A percentile compares a stretch with the other conserved stretches of the same genome.
Evolutionary conservation across 2,797 vertebrate genomes (phyloP).

Genomic region (Sebastiscus albofasciatus): DNA sequence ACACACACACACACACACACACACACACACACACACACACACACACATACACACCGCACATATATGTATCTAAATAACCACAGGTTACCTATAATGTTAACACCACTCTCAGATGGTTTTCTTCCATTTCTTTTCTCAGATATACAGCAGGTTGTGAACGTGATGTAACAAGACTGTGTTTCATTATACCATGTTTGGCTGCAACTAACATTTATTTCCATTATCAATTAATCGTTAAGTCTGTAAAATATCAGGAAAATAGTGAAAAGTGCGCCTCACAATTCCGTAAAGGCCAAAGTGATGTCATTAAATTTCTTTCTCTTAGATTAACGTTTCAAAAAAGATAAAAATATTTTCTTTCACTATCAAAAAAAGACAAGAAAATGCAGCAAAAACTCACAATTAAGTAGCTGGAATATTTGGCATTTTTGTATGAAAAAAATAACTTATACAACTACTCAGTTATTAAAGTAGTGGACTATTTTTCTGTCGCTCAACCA

Average conservation of each 20-base stretch:
- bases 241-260: not conserved
- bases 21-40: not conserved
- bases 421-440: not conserved
- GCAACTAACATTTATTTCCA: not conserved
- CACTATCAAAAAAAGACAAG: not conserved
- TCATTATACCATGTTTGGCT: not conserved
- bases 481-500: not conserved
- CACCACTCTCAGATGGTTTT: not conserved
- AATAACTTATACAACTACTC: not conserved
- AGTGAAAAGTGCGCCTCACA: not conserved
- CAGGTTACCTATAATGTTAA: not conserved
- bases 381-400: not conserved
- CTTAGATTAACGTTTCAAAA: not conserved
- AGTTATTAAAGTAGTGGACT: not conserved
- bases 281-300: not conserved
- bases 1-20: not conserved
- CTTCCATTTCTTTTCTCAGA: not conserved
- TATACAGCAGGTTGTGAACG: conserved; percentile 1
- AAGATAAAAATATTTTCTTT: not conserved
- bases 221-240: not conserved
- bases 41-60: not conserved
- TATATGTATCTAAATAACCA: conserved; percentile 18
- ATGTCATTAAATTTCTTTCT: not conserved
- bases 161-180: not conserved
- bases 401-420: not conserved